phyloP scores from a whole-genome alignment of 2,888 invertebrate species.

The Romanomermis culicivorax region DNA sequence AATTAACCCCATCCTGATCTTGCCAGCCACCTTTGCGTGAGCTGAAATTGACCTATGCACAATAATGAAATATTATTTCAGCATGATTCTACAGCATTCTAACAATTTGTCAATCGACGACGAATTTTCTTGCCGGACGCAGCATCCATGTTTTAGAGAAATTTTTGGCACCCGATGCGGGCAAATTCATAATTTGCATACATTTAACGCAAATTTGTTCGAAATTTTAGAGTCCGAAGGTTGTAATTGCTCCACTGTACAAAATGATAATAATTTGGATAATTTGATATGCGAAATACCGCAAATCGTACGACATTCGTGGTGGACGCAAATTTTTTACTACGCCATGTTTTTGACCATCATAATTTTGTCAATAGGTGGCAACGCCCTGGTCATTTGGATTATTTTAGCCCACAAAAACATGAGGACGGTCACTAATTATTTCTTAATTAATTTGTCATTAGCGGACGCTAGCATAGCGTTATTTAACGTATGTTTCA shows the following conservation, averaged over 20 bases:
- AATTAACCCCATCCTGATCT: too few species aligned
- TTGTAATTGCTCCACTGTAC: neutral
- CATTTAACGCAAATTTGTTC: neutral
- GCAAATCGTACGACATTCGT: neutral
- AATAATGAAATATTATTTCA: too few species aligned
- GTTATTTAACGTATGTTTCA: slow-evolving; percentile 80
- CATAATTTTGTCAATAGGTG: slow-evolving; percentile 37
- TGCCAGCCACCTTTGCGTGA: too few species aligned
- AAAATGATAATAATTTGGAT: neutral
- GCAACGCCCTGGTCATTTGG: slow-evolving; percentile 92
- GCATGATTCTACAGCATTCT: too few species aligned
- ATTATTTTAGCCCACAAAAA: slow-evolving; percentile 83
- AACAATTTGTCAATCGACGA: too few species aligned
- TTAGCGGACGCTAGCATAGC: slow-evolving; percentile 94
- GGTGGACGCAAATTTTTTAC: slow-evolving; percentile 14
- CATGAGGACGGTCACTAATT: slow-evolving; percentile 94
- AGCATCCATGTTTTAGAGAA: too few species aligned
- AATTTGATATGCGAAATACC: neutral
- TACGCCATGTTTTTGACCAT: slow-evolving; percentile 18
- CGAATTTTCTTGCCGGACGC: too few species aligned
- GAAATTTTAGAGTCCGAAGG: neutral
- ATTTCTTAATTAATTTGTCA: slow-evolving; percentile 84
- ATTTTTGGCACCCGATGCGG: too few species aligned
- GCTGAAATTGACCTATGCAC: too few species aligned
- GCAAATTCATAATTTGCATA: too few species aligned